These are phyloP conservation scores for Thamnophis sirtalis DNA, from an alignment of 2,113 vertebrate genomes.

Conservation along the genomic window DNA sequence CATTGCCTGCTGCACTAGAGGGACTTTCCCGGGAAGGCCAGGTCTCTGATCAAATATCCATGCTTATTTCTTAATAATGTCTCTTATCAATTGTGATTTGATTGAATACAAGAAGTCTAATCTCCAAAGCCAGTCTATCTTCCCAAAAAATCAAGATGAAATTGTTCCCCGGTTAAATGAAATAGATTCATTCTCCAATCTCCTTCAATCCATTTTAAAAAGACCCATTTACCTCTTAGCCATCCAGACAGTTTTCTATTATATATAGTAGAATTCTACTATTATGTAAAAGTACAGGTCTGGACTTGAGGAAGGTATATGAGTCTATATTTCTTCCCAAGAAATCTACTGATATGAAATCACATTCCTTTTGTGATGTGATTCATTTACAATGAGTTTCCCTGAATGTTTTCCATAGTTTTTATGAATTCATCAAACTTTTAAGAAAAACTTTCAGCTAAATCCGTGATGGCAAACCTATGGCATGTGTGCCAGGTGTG, in stretches of 20 bases:
- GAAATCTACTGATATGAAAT: background rate
- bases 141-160: background rate
- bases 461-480: background rate
- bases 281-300: background rate
- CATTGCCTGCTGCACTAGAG: too few species aligned
- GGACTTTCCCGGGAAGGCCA: too few species aligned
- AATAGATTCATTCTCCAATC: background rate
- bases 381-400: background rate
- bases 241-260: too few species aligned
- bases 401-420: background rate
- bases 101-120: background rate
- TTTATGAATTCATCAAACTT: background rate
- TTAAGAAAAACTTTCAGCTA: background rate
- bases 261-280: too few species aligned
- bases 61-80: background rate
- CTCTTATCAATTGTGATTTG: background rate
- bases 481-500: too few species aligned
- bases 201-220: background rate
- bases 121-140: background rate
- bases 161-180: background rate
- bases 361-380: background rate
- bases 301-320: background rate
- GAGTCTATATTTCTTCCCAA: background rate
- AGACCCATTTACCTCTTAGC: too few species aligned
- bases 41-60: background rate